These are phyloP conservation scores for Bilobella aurantiaca DNA, from an alignment of 1,140 invertebrate genomes.

Conservation along the genomic window DNA sequence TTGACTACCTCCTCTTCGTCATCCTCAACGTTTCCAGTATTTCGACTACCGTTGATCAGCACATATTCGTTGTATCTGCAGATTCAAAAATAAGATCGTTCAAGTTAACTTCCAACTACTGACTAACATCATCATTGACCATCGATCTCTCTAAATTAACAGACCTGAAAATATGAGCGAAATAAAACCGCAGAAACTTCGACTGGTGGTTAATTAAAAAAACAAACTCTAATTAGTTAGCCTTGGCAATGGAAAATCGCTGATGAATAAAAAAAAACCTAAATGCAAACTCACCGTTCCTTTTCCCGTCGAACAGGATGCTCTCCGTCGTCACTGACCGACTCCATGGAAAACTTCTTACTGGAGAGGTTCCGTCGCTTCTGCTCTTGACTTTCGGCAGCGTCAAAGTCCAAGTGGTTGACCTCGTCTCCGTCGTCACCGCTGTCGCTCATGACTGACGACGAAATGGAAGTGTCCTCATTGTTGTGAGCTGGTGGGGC, in stretches of 20 bases:
- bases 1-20: constrained; percentile 10
- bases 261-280: too few species aligned
- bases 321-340: neutral
- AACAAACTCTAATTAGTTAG: too few species aligned
- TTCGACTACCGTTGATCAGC: constrained; percentile 21
- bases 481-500: constrained; percentile 20
- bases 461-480: constrained; percentile 32
- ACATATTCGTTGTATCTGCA: constrained; percentile 26
- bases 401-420: constrained; percentile 5
- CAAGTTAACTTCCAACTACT: constrained; percentile 11
- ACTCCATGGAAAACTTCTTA: constrained; percentile 7
- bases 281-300: constrained; percentile 12
- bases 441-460: constrained; percentile 34
- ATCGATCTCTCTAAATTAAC: too few species aligned
- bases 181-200: too few species aligned
- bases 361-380: neutral
- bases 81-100: neutral
- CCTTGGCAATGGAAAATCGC: too few species aligned
- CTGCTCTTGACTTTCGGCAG: constrained; percentile 9
- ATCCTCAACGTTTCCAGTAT: constrained; percentile 15
- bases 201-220: too few species aligned
- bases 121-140: too few species aligned
- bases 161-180: too few species aligned
- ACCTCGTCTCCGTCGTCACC: constrained; percentile 19
- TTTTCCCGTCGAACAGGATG: neutral